Conservation (phyloP, 2,888 invertebrate species). For the Agrochola lota region DNA sequence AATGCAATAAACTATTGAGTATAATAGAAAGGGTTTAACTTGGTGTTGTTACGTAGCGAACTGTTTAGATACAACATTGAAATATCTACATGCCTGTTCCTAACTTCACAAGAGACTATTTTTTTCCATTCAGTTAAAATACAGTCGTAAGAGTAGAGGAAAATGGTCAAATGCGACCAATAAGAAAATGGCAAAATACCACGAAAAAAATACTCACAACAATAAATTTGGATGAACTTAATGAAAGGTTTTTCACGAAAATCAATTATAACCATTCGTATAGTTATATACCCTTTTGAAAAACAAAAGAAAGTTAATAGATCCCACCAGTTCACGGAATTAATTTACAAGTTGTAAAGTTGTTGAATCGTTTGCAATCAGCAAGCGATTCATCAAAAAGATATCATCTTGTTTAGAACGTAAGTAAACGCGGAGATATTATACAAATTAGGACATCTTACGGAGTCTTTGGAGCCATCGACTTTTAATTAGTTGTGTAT, state of each 20-base stretch:
- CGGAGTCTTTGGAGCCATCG: conserved; percentile 19
- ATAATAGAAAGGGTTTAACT: neutral
- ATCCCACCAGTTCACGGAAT: conserved; percentile 22
- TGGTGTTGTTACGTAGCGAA: neutral
- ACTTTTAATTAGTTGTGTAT: conserved; percentile 51
- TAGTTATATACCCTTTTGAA: neutral
- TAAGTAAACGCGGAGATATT: conserved; percentile 44
- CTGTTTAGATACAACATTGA: neutral
- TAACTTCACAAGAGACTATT: neutral
- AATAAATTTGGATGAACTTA: neutral
- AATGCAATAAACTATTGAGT: neutral
- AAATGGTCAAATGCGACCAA: neutral
- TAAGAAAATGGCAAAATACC: neutral
- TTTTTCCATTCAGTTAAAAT: neutral
- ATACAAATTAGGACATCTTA: conserved; percentile 49
- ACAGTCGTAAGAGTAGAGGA: neutral
- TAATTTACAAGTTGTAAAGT: conserved; percentile 45
- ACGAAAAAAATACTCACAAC: neutral
- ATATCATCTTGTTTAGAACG: conserved; percentile 44
- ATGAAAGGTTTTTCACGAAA: neutral
- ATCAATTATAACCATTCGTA: neutral
- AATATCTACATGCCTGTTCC: neutral
- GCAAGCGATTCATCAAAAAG: conserved; percentile 42
- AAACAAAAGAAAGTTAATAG: conserved; percentile 27
- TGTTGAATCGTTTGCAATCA: conserved; percentile 13